phyloP scores from a whole-genome alignment of 2,888 invertebrate species.

The Zygaena filipendulae region DNA sequence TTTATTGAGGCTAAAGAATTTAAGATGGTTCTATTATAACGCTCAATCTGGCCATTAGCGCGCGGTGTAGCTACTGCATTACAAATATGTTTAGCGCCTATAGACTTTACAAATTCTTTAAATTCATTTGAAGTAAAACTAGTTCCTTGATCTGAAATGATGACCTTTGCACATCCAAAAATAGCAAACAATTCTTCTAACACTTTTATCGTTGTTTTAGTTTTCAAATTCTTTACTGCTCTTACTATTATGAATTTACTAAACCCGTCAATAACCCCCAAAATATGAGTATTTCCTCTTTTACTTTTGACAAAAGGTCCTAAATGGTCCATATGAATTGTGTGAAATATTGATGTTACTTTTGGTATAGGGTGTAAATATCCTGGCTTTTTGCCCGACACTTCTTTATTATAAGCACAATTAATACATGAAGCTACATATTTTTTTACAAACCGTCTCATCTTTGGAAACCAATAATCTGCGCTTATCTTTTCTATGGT shows the following conservation, averaged over 20 bases:
- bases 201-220: conserved; percentile 8
- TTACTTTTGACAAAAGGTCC: conserved; percentile 15
- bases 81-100: background rate
- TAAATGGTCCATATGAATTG: conserved; percentile 14
- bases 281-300: no score
- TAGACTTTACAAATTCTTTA: background rate
- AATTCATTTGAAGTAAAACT: background rate
- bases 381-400: conserved; percentile 7
- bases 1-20: background rate
- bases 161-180: background rate
- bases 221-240: conserved; percentile 8
- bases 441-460: conserved; percentile 7
- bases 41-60: background rate
- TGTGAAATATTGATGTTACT: conserved; percentile 7
- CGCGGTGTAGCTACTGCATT: background rate
- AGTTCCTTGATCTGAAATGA: background rate
- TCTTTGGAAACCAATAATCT: conserved; percentile 9
- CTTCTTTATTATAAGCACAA: conserved; percentile 10
- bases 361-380: no score
- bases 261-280: conserved; percentile 14
- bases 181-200: conserved; percentile 4
- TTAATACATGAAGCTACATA: conserved; percentile 9
- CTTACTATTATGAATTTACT: conserved; percentile 11
- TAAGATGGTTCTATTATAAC: background rate
- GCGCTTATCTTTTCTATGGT: conserved; percentile 7